phyloP scores from a whole-genome alignment of 2,113 vertebrate species.

The Fulica atra region DNA sequence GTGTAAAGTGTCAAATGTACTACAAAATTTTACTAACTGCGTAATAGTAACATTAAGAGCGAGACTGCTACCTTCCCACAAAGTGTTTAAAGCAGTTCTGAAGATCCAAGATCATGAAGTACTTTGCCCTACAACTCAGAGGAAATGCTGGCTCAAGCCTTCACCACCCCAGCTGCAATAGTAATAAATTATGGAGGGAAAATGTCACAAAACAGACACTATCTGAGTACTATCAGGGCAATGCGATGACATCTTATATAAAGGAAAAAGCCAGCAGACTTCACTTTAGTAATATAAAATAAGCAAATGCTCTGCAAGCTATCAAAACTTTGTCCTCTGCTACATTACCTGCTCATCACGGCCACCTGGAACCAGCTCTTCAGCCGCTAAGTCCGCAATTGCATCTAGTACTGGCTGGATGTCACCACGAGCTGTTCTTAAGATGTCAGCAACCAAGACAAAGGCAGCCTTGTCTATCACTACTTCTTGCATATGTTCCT shows the following conservation, averaged over 20 bases:
- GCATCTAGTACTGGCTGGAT: slow-evolving; percentile 84
- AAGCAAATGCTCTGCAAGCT: background rate
- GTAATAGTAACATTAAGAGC: background rate
- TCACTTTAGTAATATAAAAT: background rate
- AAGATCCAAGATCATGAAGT: background rate
- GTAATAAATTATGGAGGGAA: background rate
- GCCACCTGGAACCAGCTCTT: slow-evolving; percentile 85
- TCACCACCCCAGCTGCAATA: background rate
- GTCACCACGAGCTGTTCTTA: slow-evolving; percentile 85
- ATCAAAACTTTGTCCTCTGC: background rate
- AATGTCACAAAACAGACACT: background rate
- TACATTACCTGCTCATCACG: slow-evolving; percentile 75
- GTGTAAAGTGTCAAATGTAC: background rate
- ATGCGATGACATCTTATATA: rapidly evolving
- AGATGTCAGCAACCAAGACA: slow-evolving; percentile 83
- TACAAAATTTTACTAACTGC: background rate
- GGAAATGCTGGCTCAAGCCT: background rate
- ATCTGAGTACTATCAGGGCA: background rate
- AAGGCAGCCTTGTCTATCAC: slow-evolving; percentile 85
- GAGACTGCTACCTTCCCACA: background rate
- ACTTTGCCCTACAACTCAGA: background rate
- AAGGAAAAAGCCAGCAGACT: background rate
- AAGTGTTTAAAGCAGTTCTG: background rate
- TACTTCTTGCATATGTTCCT: slow-evolving; percentile 79
- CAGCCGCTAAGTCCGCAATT: slow-evolving; percentile 84